Evolutionary conservation across 2,797 vertebrate species (phyloP), one percentile per base, ranked within the genome.

Genomic region (Girardinus metallicus): DNA sequence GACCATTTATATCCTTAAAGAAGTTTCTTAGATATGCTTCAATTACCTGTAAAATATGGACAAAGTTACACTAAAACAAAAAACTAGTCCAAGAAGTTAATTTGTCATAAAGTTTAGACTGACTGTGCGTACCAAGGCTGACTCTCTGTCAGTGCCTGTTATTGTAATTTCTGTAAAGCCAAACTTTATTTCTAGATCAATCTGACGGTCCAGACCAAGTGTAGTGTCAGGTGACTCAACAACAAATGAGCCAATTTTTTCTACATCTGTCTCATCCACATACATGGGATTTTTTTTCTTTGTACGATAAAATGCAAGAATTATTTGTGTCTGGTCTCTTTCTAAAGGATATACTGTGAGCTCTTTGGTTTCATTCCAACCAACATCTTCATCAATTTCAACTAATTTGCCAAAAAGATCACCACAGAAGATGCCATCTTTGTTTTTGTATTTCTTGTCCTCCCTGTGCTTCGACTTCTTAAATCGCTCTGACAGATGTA

Each of bases 281-380:
- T 81, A 81, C 1, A 10, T 29, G 2, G 51, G 12, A 23, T 11
- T 51, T 44, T 23, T 31, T 43, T 36, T 64, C 23, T 73, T 4
- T 73, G 75, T 76, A 2, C 1, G 41, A 73, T 64, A 81, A 6
- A 81, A 73, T 1, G 0, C 34, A 7, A 81, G 3, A 3, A 0
- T 5, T 1, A 55, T 5, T 0, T 5, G 0, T 31, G 6, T 5
- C 1, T 76, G 55, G 16, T 73, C 0, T 29, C 49, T 8, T 10
- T 62, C 34, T 29, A 3, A 0, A 0, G 53, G 68, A n/a, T n/a
- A n/a, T n/a, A 0, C 18, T 44, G 43, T 12, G 26, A 5, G 5
- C 3, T 62, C 5, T 66, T 13, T 81, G 57, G 36, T 44, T 66
- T 81, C 57, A 66, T 77, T 0, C 53, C 75, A 74, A 1, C 0